phyloP scores from a whole-genome alignment of 2,113 vertebrate genomes.

The Tympanuchus pallidicinctus region DNA sequence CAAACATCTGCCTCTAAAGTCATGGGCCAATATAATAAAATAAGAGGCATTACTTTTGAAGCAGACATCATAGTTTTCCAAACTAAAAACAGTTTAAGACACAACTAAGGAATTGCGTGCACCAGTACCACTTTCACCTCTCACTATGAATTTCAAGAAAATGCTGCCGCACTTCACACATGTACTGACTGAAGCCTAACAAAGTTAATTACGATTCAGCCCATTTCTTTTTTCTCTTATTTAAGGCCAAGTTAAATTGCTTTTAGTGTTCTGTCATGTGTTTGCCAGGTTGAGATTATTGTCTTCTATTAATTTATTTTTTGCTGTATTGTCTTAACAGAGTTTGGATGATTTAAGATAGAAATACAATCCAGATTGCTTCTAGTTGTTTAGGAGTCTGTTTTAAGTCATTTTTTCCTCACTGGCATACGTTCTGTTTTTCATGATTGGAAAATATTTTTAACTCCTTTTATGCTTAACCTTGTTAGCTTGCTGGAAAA shows the following conservation, averaged over 20 bases:
- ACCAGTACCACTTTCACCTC: background rate
- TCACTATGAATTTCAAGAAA: background rate
- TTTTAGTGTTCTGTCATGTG: background rate
- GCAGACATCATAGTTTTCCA: background rate
- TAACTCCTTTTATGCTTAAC: background rate
- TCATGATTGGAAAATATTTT: accelerated
- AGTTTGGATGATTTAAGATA: background rate
- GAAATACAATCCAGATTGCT: background rate
- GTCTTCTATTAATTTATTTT: background rate
- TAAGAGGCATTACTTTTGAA: background rate
- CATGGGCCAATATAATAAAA: background rate
- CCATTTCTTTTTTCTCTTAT: background rate
- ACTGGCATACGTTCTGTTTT: background rate
- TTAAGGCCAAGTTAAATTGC: background rate
- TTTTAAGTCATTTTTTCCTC: background rate
- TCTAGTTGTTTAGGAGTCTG: background rate
- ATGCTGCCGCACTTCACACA: accelerated
- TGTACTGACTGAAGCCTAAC: background rate
- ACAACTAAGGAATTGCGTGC: background rate
- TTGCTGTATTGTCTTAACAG: accelerated
- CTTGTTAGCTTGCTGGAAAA: background rate
- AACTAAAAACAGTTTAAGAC: background rate
- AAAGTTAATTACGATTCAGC: background rate
- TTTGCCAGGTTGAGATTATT: background rate
- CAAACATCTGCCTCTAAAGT: background rate